Percentiles rank a stretch among this genome's conserved stretches.
Evolutionary conservation across 2,888 invertebrate species (phyloP).

Genomic region (Eulithis prunata): DNA sequence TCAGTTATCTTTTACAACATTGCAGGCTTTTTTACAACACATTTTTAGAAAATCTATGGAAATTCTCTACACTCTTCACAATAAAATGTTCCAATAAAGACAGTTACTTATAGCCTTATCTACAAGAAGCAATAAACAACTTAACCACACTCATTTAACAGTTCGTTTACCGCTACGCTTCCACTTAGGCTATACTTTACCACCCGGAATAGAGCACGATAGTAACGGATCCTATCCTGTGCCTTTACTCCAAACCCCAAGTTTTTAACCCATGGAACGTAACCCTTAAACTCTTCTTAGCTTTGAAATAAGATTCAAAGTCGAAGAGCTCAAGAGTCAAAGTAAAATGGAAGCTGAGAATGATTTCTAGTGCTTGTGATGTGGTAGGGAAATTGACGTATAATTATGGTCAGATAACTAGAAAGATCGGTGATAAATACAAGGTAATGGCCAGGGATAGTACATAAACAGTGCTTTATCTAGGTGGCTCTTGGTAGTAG

Average conservation of each 20-base stretch:
- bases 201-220: slow-evolving; percentile 62
- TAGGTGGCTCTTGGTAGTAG: background rate
- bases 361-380: slow-evolving; percentile 54
- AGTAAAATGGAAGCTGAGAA: slow-evolving; percentile 41
- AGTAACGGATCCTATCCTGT: slow-evolving; percentile 50
- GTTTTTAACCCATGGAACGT: background rate
- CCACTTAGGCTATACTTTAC: slow-evolving; percentile 57
- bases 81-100: slow-evolving; percentile 17
- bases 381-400: slow-evolving; percentile 54
- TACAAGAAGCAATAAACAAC: slow-evolving; percentile 24
- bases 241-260: slow-evolving; percentile 13
- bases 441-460: slow-evolving; percentile 15
- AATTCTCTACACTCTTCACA: slow-evolving; percentile 10
- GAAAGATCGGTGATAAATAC: slow-evolving; percentile 27
- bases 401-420: slow-evolving; percentile 52
- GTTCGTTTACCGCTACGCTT: slow-evolving; percentile 55
- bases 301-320: slow-evolving; percentile 32
- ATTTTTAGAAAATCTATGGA: slow-evolving; percentile 4
- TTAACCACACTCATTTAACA: slow-evolving; percentile 24
- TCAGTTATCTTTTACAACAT: background rate
- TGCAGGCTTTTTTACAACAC: background rate
- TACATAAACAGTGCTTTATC: slow-evolving; percentile 13
- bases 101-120: slow-evolving; percentile 13
- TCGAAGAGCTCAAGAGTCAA: slow-evolving; percentile 9
- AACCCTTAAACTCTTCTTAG: background rate